Evolutionary conservation across 1,140 invertebrate genomes (phyloP), one percentile per base, ranked within the genome.

Genomic region (Drosophila tani): DNA sequence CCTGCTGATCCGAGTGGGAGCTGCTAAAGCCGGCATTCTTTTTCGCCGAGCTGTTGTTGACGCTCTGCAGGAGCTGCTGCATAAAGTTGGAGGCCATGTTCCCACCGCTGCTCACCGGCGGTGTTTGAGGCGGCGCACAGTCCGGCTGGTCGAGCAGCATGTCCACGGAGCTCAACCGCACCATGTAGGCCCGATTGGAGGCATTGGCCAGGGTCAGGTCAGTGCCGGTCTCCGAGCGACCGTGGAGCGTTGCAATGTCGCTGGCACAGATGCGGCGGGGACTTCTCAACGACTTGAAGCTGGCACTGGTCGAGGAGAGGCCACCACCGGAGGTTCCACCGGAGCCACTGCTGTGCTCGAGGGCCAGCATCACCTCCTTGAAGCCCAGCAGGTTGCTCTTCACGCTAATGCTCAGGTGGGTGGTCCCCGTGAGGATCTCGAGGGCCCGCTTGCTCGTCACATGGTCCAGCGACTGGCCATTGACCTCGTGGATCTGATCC

Each of bases 401-500:
- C 15, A 99, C 98, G 45, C 97, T 98, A 79, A 99, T 97, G 92
- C 97, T 98, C 45, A 99, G 94, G 94, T 99, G 99, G 57, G 98
- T 99, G 24, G 98, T 98, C 46, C 97, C 96, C 67, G 96, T 95
- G 1, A 99, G 95, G 58, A 99, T 96, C 93, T 99, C 99, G 77
- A 99, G 94, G 5, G 99, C 98, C 91, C 96, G 95, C 19, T 96
- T 95, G 91, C 98, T 96, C 80, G 96, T 97, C 41, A 99, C 96
- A 92, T 98, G 97, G 87, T 98, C 96, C 93, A 99, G 99, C 81
- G 96, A 98, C 88, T 99, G 97, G 19, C 98, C 98, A 93, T 99
- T 99, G 0, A 99, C 98, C 94, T 99, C 98, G 60, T 99, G 94
- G 71, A 99, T 97, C 94, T 99, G 98, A 94, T 99, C 99, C 2